These are phyloP conservation scores for Podarcis muralis DNA, from an alignment of 2,113 vertebrate genomes.

Conservation along the genomic window DNA sequence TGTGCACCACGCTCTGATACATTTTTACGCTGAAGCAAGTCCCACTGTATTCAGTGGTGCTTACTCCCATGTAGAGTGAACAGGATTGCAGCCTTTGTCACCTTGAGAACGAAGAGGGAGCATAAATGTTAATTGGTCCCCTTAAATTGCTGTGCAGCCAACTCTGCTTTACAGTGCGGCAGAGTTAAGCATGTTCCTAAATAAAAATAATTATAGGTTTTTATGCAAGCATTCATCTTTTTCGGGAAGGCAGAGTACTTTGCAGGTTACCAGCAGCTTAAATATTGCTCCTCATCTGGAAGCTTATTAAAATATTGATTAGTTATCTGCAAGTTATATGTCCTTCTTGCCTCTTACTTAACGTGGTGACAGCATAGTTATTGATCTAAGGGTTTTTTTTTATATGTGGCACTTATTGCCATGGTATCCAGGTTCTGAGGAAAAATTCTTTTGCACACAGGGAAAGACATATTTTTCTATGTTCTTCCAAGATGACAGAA, in stretches of 20 bases:
- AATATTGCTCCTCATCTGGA: not conserved
- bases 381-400: not conserved
- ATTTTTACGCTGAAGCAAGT: not conserved
- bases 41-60: not conserved
- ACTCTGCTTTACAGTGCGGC: not conserved
- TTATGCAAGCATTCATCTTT: not conserved
- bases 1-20: not conserved
- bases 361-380: not conserved
- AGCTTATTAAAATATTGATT: not conserved
- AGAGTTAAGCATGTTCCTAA: not conserved
- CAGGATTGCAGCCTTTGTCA: not conserved
- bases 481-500: constrained; percentile 24
- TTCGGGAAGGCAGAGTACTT: not conserved
- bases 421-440: constrained; percentile 1
- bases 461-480: not conserved
- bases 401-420: not conserved
- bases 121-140: not conserved
- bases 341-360: not conserved
- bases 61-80: not conserved
- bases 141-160: not conserved
- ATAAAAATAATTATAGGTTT: not conserved
- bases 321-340: not conserved
- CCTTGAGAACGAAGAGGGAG: not conserved
- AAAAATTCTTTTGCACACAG: not conserved
- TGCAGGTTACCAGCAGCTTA: not conserved